A percentile compares a stretch with the other conserved stretches of the same genome.
phyloP scores from a whole-genome alignment of 2,888 invertebrate species.

The Anodontia alba region DNA sequence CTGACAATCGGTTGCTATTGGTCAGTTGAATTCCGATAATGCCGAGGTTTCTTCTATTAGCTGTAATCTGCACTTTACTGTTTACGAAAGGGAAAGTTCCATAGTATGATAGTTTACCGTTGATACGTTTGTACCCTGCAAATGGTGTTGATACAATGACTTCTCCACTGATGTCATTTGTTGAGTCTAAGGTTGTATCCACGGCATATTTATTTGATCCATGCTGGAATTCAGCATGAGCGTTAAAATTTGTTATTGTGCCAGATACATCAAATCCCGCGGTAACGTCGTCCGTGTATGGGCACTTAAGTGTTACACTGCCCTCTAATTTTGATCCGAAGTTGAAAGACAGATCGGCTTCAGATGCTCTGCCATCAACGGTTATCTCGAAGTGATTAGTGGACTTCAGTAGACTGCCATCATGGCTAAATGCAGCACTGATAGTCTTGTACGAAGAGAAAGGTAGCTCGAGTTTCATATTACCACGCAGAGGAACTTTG shows the following conservation, averaged over 20 bases:
- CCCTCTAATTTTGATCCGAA: conserved; percentile 48
- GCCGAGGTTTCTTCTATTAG: conserved; percentile 40
- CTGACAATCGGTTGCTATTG: not conserved
- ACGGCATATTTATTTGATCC: conserved; percentile 32
- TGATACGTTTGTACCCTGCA: conserved; percentile 34
- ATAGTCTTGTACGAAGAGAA: conserved; percentile 31
- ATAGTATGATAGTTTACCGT: conserved; percentile 26
- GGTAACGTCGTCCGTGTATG: conserved; percentile 25
- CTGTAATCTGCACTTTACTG: conserved; percentile 27
- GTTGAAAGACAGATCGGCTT: conserved; percentile 57
- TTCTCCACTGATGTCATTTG: conserved; percentile 10
- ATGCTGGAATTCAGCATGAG: conserved; percentile 21
- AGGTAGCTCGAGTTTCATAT: conserved; percentile 31
- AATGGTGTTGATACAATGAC: conserved; percentile 40
- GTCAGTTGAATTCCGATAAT: conserved; percentile 17
- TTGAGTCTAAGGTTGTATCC: conserved; percentile 25
- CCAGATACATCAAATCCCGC: conserved; percentile 45
- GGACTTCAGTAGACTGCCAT: conserved; percentile 34
- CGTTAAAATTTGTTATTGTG: conserved; percentile 18
- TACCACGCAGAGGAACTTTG: not conserved
- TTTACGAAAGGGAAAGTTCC: conserved; percentile 37
- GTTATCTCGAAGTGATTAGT: conserved; percentile 45
- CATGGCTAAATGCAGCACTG: conserved; percentile 37
- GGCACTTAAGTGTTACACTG: conserved; percentile 32
- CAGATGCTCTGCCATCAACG: conserved; percentile 49